Base-by-base conservation (phyloP, 2,797 vertebrate species). In the Gorsachius magnificus region DNA sequence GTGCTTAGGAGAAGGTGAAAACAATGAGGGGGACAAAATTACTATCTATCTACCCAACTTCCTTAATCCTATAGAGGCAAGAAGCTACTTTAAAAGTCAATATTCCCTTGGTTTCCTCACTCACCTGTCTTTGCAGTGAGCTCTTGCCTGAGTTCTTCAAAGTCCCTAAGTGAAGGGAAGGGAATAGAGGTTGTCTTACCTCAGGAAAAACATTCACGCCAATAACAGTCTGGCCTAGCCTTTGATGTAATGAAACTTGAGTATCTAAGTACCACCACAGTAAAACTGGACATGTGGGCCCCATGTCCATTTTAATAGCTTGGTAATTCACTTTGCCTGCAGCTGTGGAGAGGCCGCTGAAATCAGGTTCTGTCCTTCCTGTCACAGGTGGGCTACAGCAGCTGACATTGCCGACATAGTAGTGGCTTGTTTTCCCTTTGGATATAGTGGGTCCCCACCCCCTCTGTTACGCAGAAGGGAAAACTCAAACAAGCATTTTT, bases 231-330 rank as follows among this genome's bases (percentile, higher is more conserved):
- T 93, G 78, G 50, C 75, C 68, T 95, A 57, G 54, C 56, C 90
- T 97, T 96, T 93, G 79, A 78, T 94, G 79, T 68, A 75, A 89
- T 90, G 85, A 96, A 97, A 95, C 93, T 70, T 96, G 90, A 96
- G 95, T 89, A 80, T 90, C 48, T 76, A 92, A 95, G 80, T 69
- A 90, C 38, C 20, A 41, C 57, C 45, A 10, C 56, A 61, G 91
- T 92, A 74, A 95, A 95, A 90, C 77, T 48, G 89, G 72, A 89
- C 78, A 28, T 57, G 36, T 94, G 57, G 54, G n/a, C 18, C 33
- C 36, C 16, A 2, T 54, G 35, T 89, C 78, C 72, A 45, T 93
- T 95, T 72, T 77, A 87, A 96, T 78, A 58, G 81, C 94, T 88
- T 79, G 58, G 31, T 76, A 45, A 87, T 92, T 92, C 63, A n/a